Percentiles rank a stretch among this genome's conserved stretches.
These are phyloP conservation scores for Phoenicopterus ruber DNA, from an alignment of 2,113 vertebrate species.

Conservation along the genomic window DNA sequence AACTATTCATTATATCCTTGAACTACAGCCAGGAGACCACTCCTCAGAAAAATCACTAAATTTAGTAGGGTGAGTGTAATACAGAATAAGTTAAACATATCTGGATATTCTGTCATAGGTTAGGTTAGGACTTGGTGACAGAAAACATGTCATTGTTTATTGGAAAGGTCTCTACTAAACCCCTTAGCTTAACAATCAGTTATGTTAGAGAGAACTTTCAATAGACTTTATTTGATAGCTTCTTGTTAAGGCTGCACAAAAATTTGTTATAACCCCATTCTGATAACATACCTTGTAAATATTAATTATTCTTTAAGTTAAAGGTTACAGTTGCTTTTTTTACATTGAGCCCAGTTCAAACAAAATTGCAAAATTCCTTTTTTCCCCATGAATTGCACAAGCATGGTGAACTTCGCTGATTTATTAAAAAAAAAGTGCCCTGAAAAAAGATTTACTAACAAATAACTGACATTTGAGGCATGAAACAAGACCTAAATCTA, in stretches of 20 bases:
- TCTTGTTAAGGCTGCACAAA: not conserved
- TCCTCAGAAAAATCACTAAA: constrained; percentile 28
- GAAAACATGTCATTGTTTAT: not conserved
- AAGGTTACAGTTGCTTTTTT: not conserved
- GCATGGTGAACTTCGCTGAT: not conserved
- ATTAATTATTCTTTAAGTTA: not conserved
- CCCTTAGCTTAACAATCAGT: not conserved
- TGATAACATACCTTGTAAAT: not conserved
- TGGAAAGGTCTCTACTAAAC: not conserved
- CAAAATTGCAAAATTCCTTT: not conserved
- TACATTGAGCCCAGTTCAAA: not conserved
- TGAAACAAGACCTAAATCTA: not conserved
- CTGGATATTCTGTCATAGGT: not conserved
- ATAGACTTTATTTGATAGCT: not conserved
- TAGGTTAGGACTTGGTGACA: not conserved
- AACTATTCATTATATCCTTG: constrained; percentile 8
- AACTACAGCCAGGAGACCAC: not conserved
- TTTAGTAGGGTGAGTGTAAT: not conserved
- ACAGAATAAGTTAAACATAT: constrained; percentile 3
- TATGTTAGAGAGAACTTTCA: not conserved
- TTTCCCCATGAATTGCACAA: not conserved
- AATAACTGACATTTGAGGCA: not conserved
- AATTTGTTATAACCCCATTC: not conserved
- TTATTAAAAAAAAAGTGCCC: not conserved
- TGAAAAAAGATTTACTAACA: not conserved